Conservation (phyloP, 1,140 invertebrate species). For the Maconellicoccus hirsutus region DNA sequence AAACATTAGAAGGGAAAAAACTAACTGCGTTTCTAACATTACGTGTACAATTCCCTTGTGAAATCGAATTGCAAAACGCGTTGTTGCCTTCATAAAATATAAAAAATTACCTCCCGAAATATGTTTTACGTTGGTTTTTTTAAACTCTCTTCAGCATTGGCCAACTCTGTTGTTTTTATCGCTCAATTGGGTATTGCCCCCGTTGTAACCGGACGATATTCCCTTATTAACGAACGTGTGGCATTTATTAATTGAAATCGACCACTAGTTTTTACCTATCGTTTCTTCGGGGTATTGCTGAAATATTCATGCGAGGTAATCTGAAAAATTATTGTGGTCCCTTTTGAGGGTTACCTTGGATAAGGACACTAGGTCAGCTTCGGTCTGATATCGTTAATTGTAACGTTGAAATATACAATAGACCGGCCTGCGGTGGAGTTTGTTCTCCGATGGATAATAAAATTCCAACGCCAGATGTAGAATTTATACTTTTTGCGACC, state of each 20-base stretch:
- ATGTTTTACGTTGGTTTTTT: not conserved
- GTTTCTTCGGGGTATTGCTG: not conserved
- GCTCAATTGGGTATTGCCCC: not conserved
- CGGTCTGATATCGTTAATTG: too few relatives aligned
- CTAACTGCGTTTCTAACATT: not conserved
- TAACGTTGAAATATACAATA: too few relatives aligned
- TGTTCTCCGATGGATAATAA: too few relatives aligned
- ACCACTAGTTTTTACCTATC: not conserved
- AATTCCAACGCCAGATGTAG: too few relatives aligned
- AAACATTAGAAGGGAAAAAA: not conserved
- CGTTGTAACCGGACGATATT: not conserved
- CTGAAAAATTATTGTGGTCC: not conserved
- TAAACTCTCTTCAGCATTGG: not conserved
- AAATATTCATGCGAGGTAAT: not conserved
- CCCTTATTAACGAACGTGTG: conserved; percentile 1
- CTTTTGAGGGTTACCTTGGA: not conserved
- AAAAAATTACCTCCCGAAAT: conserved; percentile 9
- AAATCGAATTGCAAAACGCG: conserved; percentile 8
- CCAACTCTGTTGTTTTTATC: conserved; percentile 2
- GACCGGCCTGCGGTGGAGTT: too few relatives aligned
- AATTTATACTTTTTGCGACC: too few relatives aligned
- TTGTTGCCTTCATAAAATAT: conserved; percentile 4
- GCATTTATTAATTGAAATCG: conserved; percentile 9
- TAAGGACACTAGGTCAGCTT: not conserved
- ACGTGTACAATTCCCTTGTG: not conserved